A percentile compares a stretch with the other conserved stretches of the same genome.
These are phyloP conservation scores for Erebia palarica DNA, from an alignment of 2,888 invertebrate genomes.

Conservation along the genomic window DNA sequence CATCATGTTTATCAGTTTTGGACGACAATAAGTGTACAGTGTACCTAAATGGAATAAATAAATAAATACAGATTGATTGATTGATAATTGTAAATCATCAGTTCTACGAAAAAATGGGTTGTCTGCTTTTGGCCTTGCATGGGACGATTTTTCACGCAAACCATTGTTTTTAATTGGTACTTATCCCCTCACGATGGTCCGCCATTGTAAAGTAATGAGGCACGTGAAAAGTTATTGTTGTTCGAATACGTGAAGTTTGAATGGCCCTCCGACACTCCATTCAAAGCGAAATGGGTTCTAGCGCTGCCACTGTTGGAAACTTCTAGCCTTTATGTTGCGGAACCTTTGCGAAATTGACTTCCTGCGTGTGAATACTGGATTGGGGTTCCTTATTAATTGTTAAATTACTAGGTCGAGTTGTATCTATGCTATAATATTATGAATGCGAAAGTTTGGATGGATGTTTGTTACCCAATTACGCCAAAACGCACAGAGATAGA, in stretches of 20 bases:
- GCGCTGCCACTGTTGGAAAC: conserved; percentile 25
- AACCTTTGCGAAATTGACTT: conserved; percentile 27
- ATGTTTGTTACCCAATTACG: too few species aligned
- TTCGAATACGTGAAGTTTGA: conserved; percentile 37
- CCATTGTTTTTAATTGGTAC: conserved; percentile 70
- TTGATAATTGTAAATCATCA: too few species aligned
- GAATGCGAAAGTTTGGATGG: too few species aligned
- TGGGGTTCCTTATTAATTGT: neutral
- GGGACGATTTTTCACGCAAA: conserved; percentile 51
- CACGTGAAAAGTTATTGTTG: conserved; percentile 45
- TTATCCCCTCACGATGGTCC: conserved; percentile 55
- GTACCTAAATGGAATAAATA: too few species aligned
- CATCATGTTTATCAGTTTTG: too few species aligned
- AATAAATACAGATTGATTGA: too few species aligned
- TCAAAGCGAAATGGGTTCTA: conserved; percentile 23
- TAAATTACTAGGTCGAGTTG: conserved; percentile 13
- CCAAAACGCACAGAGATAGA: too few species aligned
- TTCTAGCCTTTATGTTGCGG: conserved; percentile 22
- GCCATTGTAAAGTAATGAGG: conserved; percentile 55
- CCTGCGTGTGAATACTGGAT: conserved; percentile 3
- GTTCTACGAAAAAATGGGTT: too few species aligned
- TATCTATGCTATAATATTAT: too few species aligned
- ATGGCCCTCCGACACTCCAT: conserved; percentile 19
- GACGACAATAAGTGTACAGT: too few species aligned
- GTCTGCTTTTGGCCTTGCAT: conserved; percentile 12